A percentile compares a stretch with the other conserved stretches of the same genome.
phyloP scores from a whole-genome alignment of 2,888 invertebrate species.

The Tinea semifulvella region DNA sequence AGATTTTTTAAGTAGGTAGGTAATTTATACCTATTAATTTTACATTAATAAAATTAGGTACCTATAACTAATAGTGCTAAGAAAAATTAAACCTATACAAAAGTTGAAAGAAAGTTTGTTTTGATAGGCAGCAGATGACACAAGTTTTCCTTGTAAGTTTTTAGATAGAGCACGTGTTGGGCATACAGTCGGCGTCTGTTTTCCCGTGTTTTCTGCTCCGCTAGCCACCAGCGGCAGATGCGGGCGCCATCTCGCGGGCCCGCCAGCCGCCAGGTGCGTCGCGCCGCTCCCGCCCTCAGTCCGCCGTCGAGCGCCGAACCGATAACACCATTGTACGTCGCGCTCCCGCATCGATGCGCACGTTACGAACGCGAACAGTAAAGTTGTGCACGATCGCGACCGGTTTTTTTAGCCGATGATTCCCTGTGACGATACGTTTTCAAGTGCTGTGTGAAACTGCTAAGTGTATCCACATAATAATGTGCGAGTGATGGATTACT shows the following conservation, averaged over 20 bases:
- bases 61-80: too few relatives aligned
- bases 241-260: slow-evolving; percentile 55
- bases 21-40: too few relatives aligned
- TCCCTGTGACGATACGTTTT: slow-evolving; percentile 10
- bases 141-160: slow-evolving; percentile 10
- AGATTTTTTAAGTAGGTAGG: too few relatives aligned
- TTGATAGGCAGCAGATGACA: too few relatives aligned
- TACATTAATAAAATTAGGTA: too few relatives aligned
- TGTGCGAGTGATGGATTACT: slow-evolving; percentile 64
- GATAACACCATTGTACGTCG: slow-evolving; percentile 35
- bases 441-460: slow-evolving; percentile 8
- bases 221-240: slow-evolving; percentile 28
- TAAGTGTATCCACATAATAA: slow-evolving; percentile 18
- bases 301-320: slow-evolving; percentile 59
- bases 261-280: slow-evolving; percentile 44
- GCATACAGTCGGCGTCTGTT: slow-evolving; percentile 47
- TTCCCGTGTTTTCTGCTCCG: slow-evolving; percentile 55
- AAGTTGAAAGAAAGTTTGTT: too few relatives aligned
- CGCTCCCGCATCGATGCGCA: slow-evolving; percentile 39
- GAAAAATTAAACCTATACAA: too few relatives aligned
- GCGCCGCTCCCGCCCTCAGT: slow-evolving; percentile 49
- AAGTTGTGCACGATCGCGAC: slow-evolving; percentile 42
- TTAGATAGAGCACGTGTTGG: slow-evolving; percentile 13
- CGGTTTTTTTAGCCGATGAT: slow-evolving; percentile 56
- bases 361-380: slow-evolving; percentile 60